Conservation (phyloP, 1,140 invertebrate species). For the Drosophila arizonae region DNA sequence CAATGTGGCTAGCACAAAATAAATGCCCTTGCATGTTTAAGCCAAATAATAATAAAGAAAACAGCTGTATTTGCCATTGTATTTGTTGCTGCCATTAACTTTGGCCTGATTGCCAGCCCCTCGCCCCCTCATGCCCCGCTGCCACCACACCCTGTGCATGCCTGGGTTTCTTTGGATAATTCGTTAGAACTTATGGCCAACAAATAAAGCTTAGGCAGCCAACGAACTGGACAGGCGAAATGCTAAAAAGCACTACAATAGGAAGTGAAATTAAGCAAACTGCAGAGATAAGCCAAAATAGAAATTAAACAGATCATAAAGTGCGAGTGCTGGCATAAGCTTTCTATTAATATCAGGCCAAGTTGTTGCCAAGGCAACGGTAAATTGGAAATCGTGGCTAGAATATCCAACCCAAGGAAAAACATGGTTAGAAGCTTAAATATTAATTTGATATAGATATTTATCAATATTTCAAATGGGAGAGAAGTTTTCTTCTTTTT, state of each 20-base stretch:
- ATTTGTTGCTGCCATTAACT: constrained; percentile 30
- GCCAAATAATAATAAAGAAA: constrained; percentile 73
- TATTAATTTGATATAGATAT: too few species aligned
- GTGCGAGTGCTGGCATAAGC: background rate
- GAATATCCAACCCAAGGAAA: too few species aligned
- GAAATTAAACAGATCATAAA: background rate
- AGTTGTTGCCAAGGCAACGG: background rate
- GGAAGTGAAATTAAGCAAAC: constrained; percentile 29
- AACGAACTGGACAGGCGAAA: constrained; percentile 8
- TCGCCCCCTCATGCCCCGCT: background rate
- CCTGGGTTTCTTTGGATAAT: constrained; percentile 26
- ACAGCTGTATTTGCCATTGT: constrained; percentile 42
- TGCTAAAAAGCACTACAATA: constrained; percentile 4
- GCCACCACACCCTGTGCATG: background rate
- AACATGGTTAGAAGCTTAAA: too few species aligned
- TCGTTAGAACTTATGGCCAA: constrained; percentile 34
- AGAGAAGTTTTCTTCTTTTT: too few species aligned
- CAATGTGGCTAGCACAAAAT: constrained; percentile 53
- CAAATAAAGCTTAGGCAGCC: constrained; percentile 21
- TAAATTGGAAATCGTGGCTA: too few species aligned
- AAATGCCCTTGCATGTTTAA: constrained; percentile 75
- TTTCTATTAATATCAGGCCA: background rate
- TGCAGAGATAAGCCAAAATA: constrained; percentile 15
- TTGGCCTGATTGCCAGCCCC: constrained; percentile 2
- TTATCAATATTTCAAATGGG: too few species aligned